Base-by-base conservation (phyloP, 2,113 vertebrate species). In the Pachypanchax playfairii region DNA sequence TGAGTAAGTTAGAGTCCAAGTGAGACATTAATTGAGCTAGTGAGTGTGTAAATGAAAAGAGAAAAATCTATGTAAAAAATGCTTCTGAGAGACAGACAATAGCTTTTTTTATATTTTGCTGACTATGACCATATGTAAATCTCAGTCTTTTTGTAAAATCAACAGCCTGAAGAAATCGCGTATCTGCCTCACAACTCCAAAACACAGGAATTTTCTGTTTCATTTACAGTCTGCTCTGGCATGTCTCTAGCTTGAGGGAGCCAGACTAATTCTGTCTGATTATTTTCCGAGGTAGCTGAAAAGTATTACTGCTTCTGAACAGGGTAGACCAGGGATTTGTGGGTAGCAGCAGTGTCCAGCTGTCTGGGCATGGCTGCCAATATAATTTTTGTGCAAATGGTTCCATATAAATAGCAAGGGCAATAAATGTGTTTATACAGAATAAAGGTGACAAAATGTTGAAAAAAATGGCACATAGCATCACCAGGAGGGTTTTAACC, bases 311-410 rank as follows among this genome's bases (percentile, higher is more conserved):
- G 73, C 82, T 77, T 60, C 70, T 70, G 73, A 75, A 63, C 50
- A 68, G 54, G 35, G 25, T 62, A 59, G 52, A 66, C 59, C 33
- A 53, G 77, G 67, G 69, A 74, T 80, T 64, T 75, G 52, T 48
- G 73, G 38, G 50, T 70, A 70, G 77, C 56, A 61, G 58, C 54
- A 62, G 35, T 58, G 77, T 88, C 79, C 79, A 82, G 73, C 79
- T 85, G 79, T 74, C 81, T 59, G 42, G 56, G 41, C 65, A 38
- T 38, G 18, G 46, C 60, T 78, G 80, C 82, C 81, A 87, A 67
- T 75, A 72, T 75, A 17, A 80, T 85, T 81, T 83, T 71, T 70
- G 85, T 86, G 68, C 77, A 82, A 86, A 85, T 81, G 51, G 47
- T 9, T 57, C 36, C 54, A 48, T 64, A 80, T 65, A 67, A 82